Conservation (phyloP, 2,888 invertebrate genomes). For the Heteromurus nitidus region DNA sequence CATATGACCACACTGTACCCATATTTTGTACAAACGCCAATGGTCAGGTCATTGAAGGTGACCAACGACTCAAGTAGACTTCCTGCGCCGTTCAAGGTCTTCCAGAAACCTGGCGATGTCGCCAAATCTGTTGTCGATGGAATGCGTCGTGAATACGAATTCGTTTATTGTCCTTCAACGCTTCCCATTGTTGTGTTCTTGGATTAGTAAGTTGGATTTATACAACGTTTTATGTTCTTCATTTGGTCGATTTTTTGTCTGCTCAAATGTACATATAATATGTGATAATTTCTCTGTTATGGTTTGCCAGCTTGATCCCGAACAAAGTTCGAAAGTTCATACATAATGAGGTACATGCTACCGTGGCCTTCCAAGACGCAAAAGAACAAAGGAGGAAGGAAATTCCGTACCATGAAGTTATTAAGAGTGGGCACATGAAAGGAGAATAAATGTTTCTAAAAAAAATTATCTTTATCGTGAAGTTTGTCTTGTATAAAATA, state of each 20-base stretch:
- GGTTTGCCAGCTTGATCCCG: constrained; percentile 41
- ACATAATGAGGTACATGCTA: not conserved
- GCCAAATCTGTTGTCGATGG: constrained; percentile 53
- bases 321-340: constrained; percentile 24
- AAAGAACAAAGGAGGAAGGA: constrained; percentile 23
- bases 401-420: not conserved
- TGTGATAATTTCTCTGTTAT: not conserved
- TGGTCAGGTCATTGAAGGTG: constrained; percentile 2
- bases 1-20: constrained; percentile 41
- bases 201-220: constrained; percentile 45
- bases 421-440: not conserved
- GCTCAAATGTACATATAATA: not conserved
- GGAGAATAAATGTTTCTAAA: too few relatives aligned
- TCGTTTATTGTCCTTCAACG: constrained; percentile 25
- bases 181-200: constrained; percentile 21
- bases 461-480: too few relatives aligned
- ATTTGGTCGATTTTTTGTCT: not conserved
- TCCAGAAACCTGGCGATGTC: constrained; percentile 43
- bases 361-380: constrained; percentile 22
- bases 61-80: not conserved
- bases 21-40: constrained; percentile 42
- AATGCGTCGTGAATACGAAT: constrained; percentile 53
- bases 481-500: too few relatives aligned
- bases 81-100: constrained; percentile 16
- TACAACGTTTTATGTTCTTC: not conserved